A percentile compares a stretch with the other conserved stretches of the same genome.
Evolutionary conservation across 35 echinoderm and acorn worm species (phyloP).

Genomic region (Stichopus chloronotus): DNA sequence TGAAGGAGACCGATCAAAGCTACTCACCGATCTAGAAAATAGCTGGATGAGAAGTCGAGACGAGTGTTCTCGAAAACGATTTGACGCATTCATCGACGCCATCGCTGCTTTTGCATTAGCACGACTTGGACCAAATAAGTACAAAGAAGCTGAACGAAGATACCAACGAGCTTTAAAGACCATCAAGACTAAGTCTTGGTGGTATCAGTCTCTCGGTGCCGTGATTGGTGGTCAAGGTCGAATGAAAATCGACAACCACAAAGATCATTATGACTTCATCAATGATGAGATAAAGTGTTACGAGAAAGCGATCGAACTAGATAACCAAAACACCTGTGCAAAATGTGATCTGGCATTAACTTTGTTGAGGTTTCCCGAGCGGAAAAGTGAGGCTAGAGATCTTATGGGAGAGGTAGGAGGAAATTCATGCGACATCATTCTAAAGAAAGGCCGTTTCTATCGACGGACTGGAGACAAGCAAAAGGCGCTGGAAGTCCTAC

Average conservation of each 20-base stretch:
- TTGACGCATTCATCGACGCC: neutral
- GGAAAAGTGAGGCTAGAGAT: neutral
- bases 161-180: constrained; percentile 14
- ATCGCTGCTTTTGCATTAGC: constrained; percentile 30
- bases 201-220: neutral
- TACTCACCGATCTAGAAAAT: neutral
- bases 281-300: constrained; percentile 25
- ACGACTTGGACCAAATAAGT: constrained; percentile 31
- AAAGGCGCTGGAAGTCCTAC: neutral
- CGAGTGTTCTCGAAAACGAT: neutral
- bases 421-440: neutral
- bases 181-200: neutral
- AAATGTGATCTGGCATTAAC: constrained; percentile 11
- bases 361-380: neutral
- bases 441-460: constrained; percentile 38
- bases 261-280: neutral
- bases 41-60: neutral
- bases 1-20: neutral
- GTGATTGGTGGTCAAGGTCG: constrained; percentile 24
- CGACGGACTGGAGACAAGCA: neutral
- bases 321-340: neutral
- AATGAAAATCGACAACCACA: neutral
- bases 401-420: neutral
- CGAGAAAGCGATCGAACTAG: constrained; percentile 32
- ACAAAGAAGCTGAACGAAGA: constrained; percentile 18